Conservation (phyloP, 2,797 vertebrate species). For the Eulemur albifrons region DNA sequence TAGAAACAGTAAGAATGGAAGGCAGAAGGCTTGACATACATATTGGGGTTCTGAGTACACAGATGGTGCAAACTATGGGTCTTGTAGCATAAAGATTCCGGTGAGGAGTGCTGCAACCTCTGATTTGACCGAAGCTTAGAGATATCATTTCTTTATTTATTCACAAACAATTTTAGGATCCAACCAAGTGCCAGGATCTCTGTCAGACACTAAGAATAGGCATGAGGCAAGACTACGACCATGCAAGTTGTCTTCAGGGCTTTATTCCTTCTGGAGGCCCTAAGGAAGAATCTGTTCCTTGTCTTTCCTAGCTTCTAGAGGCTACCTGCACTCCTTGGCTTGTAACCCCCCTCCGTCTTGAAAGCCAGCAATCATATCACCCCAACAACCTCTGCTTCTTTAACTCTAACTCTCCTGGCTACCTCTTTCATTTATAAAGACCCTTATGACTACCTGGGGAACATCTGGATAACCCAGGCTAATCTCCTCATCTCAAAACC, state of each 20-base stretch:
- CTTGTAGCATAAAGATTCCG: neutral
- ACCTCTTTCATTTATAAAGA: neutral
- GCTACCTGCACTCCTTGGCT: neutral
- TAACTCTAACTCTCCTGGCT: neutral
- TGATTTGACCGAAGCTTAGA: neutral
- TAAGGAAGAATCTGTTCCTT: neutral
- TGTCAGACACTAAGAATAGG: neutral
- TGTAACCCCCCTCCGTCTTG: neutral
- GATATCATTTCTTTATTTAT: neutral
- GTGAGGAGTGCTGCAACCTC: neutral
- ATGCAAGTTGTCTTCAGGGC: neutral
- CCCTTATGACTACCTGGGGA: neutral
- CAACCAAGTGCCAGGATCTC: neutral
- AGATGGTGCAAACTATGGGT: neutral
- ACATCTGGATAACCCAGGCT: neutral
- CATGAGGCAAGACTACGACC: neutral
- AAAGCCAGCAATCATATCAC: neutral
- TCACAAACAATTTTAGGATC: neutral
- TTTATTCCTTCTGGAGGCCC: neutral
- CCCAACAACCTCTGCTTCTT: neutral
- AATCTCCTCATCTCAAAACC: neutral
- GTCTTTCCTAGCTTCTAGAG: neutral
- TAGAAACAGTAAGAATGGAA: neutral
- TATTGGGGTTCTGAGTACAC: neutral
- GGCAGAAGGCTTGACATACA: neutral